Evolutionary conservation across 64 coral and sea anemone species (phyloP).

Genomic region (Exaiptasia diaphana): DNA sequence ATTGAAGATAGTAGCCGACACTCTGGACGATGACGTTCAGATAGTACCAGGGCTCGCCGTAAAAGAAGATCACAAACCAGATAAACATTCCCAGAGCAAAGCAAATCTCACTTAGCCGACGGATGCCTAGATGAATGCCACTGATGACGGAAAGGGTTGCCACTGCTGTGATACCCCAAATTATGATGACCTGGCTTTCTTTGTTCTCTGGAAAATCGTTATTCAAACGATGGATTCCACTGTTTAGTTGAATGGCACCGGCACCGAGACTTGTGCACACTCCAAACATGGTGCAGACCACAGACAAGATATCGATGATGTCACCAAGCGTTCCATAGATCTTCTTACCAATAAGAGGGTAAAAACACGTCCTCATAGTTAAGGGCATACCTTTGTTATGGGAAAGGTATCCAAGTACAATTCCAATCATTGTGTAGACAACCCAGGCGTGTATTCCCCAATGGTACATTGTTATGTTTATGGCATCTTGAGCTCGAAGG

Average conservation of each 20-base stretch:
- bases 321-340: slow-evolving; percentile 64
- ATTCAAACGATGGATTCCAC: slow-evolving; percentile 45
- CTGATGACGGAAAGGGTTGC: slow-evolving; percentile 48
- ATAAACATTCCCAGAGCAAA: slow-evolving; percentile 49
- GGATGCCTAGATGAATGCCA: slow-evolving; percentile 50
- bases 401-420: slow-evolving; percentile 51
- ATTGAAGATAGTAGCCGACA: slow-evolving; percentile 54
- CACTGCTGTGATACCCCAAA: slow-evolving; percentile 43
- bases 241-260: slow-evolving; percentile 54
- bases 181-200: slow-evolving; percentile 39
- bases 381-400: slow-evolving; percentile 47
- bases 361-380: slow-evolving; percentile 71
- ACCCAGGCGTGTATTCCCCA: slow-evolving; percentile 74
- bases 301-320: slow-evolving; percentile 49
- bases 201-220: neutral
- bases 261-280: slow-evolving; percentile 73
- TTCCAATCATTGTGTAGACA: slow-evolving; percentile 55
- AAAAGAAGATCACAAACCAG: slow-evolving; percentile 16
- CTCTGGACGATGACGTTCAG: slow-evolving; percentile 56
- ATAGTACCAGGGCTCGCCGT: slow-evolving; percentile 25
- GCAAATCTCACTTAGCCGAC: slow-evolving; percentile 56
- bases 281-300: slow-evolving; percentile 65
- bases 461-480: slow-evolving; percentile 69
- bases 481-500: slow-evolving; percentile 64
- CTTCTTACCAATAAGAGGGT: slow-evolving; percentile 55